Evolutionary conservation across 2,888 invertebrate genomes (phyloP), one percentile per base, ranked within the genome.

Genomic region (Cryptocephalus primarius): DNA sequence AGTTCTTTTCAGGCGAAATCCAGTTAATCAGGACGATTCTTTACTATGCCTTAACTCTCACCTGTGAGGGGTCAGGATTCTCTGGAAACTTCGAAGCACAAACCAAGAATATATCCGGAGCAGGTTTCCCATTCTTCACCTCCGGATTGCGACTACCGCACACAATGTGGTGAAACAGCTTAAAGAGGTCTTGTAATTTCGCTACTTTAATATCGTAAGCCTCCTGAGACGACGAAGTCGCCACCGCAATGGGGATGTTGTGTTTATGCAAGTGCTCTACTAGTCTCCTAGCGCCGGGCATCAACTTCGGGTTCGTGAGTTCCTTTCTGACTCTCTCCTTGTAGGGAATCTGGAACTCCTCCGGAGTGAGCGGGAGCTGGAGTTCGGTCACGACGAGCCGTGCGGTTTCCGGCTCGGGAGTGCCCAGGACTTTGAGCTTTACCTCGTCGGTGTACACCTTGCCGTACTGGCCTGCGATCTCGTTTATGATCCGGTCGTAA

Each of bases 401-500:
- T 6, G 77, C 76, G 1, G 80, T 71, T 32, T 74, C 75, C 32
- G 57, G 57, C 49, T 75, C 74, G 6, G 71, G 71, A 39, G 72
- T 73, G 1, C 78, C 79, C 66, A 77, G 67, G 36, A 73, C 62
- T 56, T 71, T 72, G 47, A 72, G 62, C 61, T 79, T 78, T 13
- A 78, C 70, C 49, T 89, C 88, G 62, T 79, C 79, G 0, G 88
- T 87, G 70, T 89, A 94, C 38, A 73, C 68, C 60, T 85, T 85
- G 1, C 85, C 87, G 69, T 82, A 89, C 53, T 77, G 74, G 8
- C 75, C 75, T 54, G 82, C 82, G 54, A 88, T 77, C 58, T 78
- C 75, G 52, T 77, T 75, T 55, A 85, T 82, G 63, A 86, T 83
- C 62, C 78, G 77, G 59, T 86, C 83, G 67, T 92, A 91, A 12